Conservation (phyloP, 2,888 invertebrate genomes). For the Scaptomyza parva region DNA sequence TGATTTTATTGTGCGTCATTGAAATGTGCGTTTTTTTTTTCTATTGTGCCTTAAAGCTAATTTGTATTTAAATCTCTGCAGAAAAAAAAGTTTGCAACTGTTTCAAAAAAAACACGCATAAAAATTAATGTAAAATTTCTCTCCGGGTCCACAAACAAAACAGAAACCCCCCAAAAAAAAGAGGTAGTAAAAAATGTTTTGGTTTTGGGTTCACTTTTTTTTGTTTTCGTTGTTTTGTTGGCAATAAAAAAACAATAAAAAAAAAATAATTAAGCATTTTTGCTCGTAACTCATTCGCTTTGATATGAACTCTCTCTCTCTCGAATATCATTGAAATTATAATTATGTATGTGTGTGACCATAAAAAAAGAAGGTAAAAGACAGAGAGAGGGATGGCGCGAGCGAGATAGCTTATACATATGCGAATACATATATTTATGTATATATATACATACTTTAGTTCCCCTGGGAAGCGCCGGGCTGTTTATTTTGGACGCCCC, state of each 20-base stretch:
- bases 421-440: constrained; percentile 1
- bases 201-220: not conserved
- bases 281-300: constrained; percentile 66
- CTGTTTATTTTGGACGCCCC: constrained; percentile 24
- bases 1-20: not conserved
- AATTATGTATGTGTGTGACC: constrained; percentile 73
- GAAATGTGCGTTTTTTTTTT: no score
- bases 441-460: not conserved
- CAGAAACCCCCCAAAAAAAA: constrained; percentile 50
- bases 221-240: constrained; percentile 2
- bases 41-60: not conserved
- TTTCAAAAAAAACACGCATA: not conserved
- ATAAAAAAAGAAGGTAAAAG: constrained; percentile 47
- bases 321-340: constrained; percentile 77
- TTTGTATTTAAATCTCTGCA: not conserved
- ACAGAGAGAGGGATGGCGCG: not conserved
- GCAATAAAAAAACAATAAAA: constrained; percentile 43
- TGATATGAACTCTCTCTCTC: constrained; percentile 70
- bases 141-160: constrained; percentile 15
- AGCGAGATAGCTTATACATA: constrained; percentile 17
- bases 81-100: not conserved
- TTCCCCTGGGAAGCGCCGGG: constrained; percentile 15
- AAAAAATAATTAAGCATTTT: constrained; percentile 47
- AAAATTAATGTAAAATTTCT: not conserved
- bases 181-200: not conserved